Evolutionary conservation across 1,140 invertebrate genomes (phyloP).

Genomic region (Euborellia annulipes): DNA sequence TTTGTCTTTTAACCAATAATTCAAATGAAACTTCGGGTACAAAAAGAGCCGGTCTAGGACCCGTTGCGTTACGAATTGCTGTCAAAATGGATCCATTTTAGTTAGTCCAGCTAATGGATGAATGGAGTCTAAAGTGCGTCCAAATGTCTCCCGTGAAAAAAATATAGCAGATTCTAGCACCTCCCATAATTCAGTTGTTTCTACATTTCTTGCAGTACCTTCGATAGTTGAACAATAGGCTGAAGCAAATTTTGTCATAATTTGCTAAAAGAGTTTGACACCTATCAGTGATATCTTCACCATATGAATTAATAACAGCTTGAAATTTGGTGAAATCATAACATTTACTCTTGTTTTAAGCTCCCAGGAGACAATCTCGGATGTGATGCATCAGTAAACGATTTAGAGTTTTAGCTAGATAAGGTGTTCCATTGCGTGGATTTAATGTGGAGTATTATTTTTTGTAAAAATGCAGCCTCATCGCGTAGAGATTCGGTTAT

Average conservation of each 20-base stretch:
- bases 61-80: slow-evolving; percentile 95
- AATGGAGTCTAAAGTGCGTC: slow-evolving; percentile 78
- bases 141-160: slow-evolving; percentile 96
- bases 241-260: slow-evolving; percentile 97
- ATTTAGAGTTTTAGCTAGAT: slow-evolving; percentile 93
- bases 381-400: slow-evolving; percentile 98
- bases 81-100: slow-evolving; percentile 92
- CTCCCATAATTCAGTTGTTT: slow-evolving; percentile 94
- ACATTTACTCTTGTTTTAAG: slow-evolving; percentile 95
- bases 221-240: slow-evolving; percentile 97
- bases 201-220: slow-evolving; percentile 92
- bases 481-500: slow-evolving; percentile 82
- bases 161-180: too few relatives aligned
- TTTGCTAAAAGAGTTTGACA: slow-evolving; percentile 92
- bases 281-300: slow-evolving; percentile 91
- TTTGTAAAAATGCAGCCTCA: slow-evolving; percentile 83
- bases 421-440: slow-evolving; percentile 89
- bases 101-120: slow-evolving; percentile 85
- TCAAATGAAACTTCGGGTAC: slow-evolving; percentile 87
- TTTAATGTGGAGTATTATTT: slow-evolving; percentile 95
- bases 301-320: slow-evolving; percentile 85
- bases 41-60: slow-evolving; percentile 89
- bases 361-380: slow-evolving; percentile 91
- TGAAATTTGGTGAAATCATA: slow-evolving; percentile 96
- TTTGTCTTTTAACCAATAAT: slow-evolving; percentile 91